phyloP scores from a whole-genome alignment of 2,888 invertebrate species.

The Mantis religiosa region DNA sequence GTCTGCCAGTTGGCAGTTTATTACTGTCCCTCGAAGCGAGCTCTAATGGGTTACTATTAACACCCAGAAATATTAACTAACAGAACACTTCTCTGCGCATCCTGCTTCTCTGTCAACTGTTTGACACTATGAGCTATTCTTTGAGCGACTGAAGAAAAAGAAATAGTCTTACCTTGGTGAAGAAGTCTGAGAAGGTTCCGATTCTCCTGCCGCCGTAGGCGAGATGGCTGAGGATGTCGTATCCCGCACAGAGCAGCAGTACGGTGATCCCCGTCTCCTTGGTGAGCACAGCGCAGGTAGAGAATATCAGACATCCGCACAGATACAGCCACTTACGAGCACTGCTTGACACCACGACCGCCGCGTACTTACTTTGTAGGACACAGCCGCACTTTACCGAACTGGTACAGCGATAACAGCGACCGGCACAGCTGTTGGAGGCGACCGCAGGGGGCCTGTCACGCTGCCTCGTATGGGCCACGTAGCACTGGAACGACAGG shows the following conservation, averaged over 20 bases:
- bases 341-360: neutral
- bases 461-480: constrained; percentile 59
- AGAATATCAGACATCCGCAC: constrained; percentile 54
- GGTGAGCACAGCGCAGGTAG: constrained; percentile 81
- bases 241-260: constrained; percentile 81
- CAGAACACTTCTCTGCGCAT: neutral
- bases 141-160: neutral
- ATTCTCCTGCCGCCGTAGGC: constrained; percentile 14
- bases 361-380: constrained; percentile 17
- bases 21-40: neutral
- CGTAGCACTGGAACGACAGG: constrained; percentile 80
- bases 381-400: neutral
- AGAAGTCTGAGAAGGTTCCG: constrained; percentile 16
- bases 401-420: neutral
- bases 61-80: neutral
- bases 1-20: neutral
- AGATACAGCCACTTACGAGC: constrained; percentile 52
- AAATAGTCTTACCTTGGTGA: constrained; percentile 32
- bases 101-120: neutral
- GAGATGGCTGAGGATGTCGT: constrained; percentile 58
- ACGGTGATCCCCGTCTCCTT: constrained; percentile 95
- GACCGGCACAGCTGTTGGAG: too few species aligned
- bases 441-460: constrained; percentile 21
- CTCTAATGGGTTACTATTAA: neutral
- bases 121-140: neutral